Percentiles rank a stretch among this genome's conserved stretches.
Evolutionary conservation across 2,113 vertebrate genomes (phyloP).

Genomic region (Archilochus colubris): DNA sequence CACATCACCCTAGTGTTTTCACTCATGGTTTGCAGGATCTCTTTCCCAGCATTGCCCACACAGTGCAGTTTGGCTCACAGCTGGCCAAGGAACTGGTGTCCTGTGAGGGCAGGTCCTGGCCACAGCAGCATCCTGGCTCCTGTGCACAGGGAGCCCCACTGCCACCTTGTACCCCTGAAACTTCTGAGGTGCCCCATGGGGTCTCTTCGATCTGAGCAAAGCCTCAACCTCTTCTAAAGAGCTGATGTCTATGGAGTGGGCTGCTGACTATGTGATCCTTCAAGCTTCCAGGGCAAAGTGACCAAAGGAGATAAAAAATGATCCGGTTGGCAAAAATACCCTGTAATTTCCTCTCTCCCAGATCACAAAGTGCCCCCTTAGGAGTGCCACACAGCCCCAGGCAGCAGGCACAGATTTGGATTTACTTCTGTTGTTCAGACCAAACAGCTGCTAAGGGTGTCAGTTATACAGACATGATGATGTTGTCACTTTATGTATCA

Average conservation of each 20-base stretch:
- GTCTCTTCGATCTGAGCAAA: neutral
- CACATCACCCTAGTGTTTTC: neutral
- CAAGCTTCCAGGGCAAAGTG: neutral
- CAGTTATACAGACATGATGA: slow-evolving; percentile 32
- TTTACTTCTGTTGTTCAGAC: slow-evolving; percentile 63
- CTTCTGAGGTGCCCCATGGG: neutral
- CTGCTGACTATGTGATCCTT: neutral
- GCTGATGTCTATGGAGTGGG: neutral
- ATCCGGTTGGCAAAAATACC: slow-evolving; percentile 7
- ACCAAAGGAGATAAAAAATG: slow-evolving; percentile 39
- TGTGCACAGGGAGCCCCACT: neutral
- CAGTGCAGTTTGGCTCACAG: neutral
- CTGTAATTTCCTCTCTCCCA: slow-evolving; percentile 19
- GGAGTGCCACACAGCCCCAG: slow-evolving; percentile 33
- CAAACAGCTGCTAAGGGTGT: slow-evolving; percentile 47
- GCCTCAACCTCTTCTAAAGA: neutral
- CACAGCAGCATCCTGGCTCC: neutral
- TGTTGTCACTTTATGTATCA: slow-evolving; percentile 61
- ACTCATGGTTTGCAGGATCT: neutral
- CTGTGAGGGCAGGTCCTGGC: neutral
- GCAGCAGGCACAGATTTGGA: slow-evolving; percentile 47
- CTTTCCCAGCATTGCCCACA: accelerated
- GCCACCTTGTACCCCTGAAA: neutral
- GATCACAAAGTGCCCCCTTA: neutral
- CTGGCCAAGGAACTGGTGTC: neutral